phyloP scores from a whole-genome alignment of 2,888 invertebrate species.

The Taphrorychus bicolor region DNA sequence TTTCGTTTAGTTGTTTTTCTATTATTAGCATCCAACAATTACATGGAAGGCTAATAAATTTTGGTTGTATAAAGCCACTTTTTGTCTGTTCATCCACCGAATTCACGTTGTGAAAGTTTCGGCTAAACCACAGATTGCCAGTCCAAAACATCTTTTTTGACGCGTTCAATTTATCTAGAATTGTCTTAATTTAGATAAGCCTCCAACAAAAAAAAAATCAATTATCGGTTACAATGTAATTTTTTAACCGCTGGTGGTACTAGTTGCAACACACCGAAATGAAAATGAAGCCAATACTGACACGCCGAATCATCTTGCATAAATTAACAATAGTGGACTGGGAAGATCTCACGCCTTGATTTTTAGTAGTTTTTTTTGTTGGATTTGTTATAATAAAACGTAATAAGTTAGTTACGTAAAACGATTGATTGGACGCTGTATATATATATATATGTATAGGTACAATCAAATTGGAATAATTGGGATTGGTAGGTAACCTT shows the following conservation, averaged over 20 bases:
- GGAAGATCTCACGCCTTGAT: background rate
- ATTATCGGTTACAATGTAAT: background rate
- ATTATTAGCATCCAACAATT: background rate
- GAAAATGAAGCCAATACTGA: background rate
- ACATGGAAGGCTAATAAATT: background rate
- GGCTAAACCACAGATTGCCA: background rate
- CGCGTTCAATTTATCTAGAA: background rate
- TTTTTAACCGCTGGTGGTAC: background rate
- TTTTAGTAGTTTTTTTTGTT: background rate
- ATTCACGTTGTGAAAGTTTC: background rate
- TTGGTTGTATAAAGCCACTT: background rate
- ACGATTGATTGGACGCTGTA: background rate
- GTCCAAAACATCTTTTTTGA: conserved; percentile 2
- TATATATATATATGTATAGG: no score
- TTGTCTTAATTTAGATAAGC: background rate
- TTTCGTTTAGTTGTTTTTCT: background rate
- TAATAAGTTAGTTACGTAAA: background rate
- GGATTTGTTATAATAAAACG: background rate
- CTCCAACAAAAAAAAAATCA: background rate
- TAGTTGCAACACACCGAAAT: background rate
- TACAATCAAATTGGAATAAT: background rate
- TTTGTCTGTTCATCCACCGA: background rate
- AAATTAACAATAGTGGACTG: background rate
- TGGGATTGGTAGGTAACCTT: background rate
- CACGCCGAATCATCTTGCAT: background rate